phyloP scores from a whole-genome alignment of 2,797 vertebrate species.

The Acrossocheilus fasciatus region DNA sequence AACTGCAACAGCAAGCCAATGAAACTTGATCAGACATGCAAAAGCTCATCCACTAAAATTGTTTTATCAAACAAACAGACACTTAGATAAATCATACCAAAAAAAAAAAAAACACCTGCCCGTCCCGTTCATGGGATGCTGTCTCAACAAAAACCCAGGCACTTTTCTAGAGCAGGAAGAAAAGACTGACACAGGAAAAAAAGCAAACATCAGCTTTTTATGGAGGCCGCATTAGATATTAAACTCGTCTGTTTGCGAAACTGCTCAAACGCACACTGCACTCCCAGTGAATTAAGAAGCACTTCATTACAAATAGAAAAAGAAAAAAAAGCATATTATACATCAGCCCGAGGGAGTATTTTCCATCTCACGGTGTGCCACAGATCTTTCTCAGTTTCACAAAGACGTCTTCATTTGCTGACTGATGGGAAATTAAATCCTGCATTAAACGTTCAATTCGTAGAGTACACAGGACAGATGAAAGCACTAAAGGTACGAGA shows the following conservation, averaged over 20 bases:
- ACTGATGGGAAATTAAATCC: constrained; percentile 19
- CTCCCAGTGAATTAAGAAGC: constrained; percentile 4
- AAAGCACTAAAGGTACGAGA: constrained; percentile 17
- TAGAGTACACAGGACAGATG: constrained; percentile 8
- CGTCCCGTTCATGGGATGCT: not conserved
- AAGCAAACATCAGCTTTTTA: constrained; percentile 9
- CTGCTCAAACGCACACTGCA: not conserved
- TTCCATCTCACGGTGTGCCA: constrained; percentile 11
- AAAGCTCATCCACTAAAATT: not conserved
- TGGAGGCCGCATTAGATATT: not conserved
- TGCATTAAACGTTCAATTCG: not conserved
- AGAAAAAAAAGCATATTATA: not conserved
- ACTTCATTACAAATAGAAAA: constrained; percentile 2
- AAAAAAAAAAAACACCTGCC: not conserved
- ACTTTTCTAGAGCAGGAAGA: not conserved
- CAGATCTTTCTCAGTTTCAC: constrained; percentile 3
- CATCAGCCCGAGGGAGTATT: not conserved
- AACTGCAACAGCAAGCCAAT: not conserved
- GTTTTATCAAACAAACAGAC: not conserved
- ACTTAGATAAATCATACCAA: not conserved
- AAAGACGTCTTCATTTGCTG: constrained; percentile 1
- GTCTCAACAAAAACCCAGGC: not conserved
- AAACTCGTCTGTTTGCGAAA: not conserved
- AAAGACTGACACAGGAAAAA: not conserved
- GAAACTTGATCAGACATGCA: not conserved